A percentile compares a stretch with the other conserved stretches of the same genome.
Conservation (phyloP, 2,888 invertebrate species). For the Eristalis tenax region DNA sequence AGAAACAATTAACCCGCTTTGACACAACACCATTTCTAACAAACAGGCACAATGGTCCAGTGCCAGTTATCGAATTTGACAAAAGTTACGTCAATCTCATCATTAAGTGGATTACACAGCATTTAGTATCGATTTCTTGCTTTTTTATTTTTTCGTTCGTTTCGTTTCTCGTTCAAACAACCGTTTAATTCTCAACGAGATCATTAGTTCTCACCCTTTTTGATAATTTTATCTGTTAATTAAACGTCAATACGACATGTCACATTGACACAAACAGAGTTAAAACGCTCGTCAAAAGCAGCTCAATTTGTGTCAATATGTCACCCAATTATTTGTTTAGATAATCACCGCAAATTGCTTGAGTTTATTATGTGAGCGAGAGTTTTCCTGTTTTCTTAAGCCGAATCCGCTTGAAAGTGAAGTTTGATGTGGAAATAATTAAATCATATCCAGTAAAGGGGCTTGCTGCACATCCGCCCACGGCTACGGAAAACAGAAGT, state of each 20-base stretch:
- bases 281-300: too few species aligned
- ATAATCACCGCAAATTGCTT: background rate
- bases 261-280: background rate
- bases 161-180: background rate
- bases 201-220: background rate
- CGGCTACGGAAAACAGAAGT: background rate
- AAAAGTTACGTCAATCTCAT: background rate
- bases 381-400: background rate
- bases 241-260: background rate
- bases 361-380: background rate
- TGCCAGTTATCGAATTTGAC: background rate
- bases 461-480: background rate
- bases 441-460: background rate
- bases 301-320: too few species aligned
- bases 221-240: background rate
- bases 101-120: background rate
- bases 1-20: background rate
- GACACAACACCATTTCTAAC: background rate
- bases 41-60: background rate
- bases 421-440: background rate
- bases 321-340: background rate
- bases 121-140: background rate
- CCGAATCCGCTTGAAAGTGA: background rate
- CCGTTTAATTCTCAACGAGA: background rate
- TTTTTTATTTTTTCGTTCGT: background rate